Percentiles rank a stretch among this genome's conserved stretches.
Conservation (phyloP, 1,140 invertebrate genomes). For the Ostrea edulis region DNA sequence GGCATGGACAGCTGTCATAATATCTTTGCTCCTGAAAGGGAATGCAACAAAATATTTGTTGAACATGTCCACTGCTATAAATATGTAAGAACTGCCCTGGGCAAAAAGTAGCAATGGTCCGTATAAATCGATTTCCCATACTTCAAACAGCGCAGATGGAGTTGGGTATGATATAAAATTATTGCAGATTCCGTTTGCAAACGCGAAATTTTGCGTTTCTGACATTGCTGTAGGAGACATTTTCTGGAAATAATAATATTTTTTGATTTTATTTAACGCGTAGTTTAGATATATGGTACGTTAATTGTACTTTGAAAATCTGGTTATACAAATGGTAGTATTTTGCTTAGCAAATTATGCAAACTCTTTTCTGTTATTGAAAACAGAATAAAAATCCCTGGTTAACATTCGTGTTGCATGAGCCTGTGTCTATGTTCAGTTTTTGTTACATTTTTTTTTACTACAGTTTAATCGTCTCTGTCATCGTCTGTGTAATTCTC, state of each 20-base stretch:
- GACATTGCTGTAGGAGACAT: conserved; percentile 45
- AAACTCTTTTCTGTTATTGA: no score
- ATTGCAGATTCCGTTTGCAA: conserved; percentile 24
- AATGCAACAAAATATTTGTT: no score
- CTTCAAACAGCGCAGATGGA: conserved; percentile 46
- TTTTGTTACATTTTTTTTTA: no score
- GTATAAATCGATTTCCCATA: conserved; percentile 49
- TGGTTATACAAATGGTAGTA: no score
- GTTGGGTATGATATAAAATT: conserved; percentile 35
- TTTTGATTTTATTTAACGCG: conserved; percentile 45
- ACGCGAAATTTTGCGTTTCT: conserved; percentile 41
- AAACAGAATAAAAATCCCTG: no score
- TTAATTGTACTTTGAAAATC: no score
- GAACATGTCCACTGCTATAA: conserved; percentile 42
- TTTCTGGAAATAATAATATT: conserved; percentile 48
- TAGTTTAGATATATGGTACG: no score
- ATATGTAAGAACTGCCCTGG: conserved; percentile 41
- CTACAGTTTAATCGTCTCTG: no score
- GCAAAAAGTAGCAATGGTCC: conserved; percentile 35
- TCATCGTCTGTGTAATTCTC: no score
- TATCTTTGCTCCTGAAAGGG: conserved; percentile 39
- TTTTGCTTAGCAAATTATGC: no score
- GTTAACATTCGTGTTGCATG: no score
- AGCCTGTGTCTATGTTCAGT: no score
- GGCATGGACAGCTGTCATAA: conserved; percentile 1